These are phyloP conservation scores for Myotis myotis DNA, from an alignment of 2,797 vertebrate genomes.

Conservation along the genomic window DNA sequence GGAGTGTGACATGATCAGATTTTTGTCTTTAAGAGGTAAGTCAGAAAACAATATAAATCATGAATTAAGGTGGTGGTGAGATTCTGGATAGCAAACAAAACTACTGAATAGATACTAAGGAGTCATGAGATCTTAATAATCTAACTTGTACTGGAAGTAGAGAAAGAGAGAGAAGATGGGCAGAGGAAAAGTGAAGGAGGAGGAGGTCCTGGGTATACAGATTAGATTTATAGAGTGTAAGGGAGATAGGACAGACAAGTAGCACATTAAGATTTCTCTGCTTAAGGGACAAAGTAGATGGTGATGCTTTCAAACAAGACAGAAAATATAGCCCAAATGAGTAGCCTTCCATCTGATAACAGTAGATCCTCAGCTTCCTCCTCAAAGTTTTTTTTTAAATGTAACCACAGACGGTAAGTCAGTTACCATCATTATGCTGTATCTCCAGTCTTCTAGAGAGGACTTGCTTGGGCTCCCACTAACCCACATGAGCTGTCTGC, in stretches of 20 bases:
- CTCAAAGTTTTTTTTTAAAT: neutral
- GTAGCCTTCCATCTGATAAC: neutral
- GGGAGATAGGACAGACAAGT: neutral
- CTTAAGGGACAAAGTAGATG: neutral
- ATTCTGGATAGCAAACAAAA: neutral
- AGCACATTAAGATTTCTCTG: neutral
- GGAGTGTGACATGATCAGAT: neutral
- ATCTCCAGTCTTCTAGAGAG: neutral
- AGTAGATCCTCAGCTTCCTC: neutral
- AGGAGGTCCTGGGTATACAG: neutral
- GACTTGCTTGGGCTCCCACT: neutral
- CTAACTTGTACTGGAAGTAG: neutral
- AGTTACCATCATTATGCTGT: neutral
- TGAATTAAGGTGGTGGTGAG: neutral
- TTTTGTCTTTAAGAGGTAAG: neutral
- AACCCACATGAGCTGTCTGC: neutral
- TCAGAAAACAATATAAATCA: neutral
- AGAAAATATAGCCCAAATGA: neutral
- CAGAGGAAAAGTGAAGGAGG: neutral
- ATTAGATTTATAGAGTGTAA: neutral
- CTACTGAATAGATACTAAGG: neutral
- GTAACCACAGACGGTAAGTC: neutral
- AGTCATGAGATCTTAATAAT: neutral
- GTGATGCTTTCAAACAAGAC: neutral
- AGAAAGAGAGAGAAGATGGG: neutral